A percentile compares a stretch with the other conserved stretches of the same genome.
Conservation (phyloP, 2,888 invertebrate genomes). For the Acleris holmiana region DNA sequence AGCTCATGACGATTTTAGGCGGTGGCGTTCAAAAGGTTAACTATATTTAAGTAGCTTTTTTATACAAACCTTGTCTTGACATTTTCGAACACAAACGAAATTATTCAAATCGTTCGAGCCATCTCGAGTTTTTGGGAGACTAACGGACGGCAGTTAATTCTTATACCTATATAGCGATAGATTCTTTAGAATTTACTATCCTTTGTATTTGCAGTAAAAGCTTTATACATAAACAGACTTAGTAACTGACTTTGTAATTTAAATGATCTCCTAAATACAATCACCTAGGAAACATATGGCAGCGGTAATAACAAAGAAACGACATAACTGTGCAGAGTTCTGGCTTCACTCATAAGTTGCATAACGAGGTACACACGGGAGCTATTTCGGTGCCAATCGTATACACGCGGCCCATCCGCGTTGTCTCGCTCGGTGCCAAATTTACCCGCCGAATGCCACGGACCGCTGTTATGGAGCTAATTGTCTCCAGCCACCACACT, state of each 20-base stretch:
- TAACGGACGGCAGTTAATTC: no score
- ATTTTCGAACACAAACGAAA: no score
- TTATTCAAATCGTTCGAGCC: no score
- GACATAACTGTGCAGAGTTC: conserved; percentile 44
- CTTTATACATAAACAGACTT: neutral
- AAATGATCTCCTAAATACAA: neutral
- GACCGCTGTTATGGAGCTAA: conserved; percentile 68
- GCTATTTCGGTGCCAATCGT: conserved; percentile 60
- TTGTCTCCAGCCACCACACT: conserved; percentile 53
- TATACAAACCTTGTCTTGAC: no score
- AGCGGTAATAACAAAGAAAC: conserved; percentile 39
- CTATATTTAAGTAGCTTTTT: no score
- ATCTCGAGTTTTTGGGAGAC: no score
- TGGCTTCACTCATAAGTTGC: conserved; percentile 55
- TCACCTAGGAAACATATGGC: conserved; percentile 11
- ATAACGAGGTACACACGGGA: conserved; percentile 55
- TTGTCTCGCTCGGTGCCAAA: conserved; percentile 59
- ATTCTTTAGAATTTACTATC: no score
- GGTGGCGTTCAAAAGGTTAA: no score
- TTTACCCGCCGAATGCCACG: conserved; percentile 62
- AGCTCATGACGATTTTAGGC: no score
- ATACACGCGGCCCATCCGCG: conserved; percentile 55
- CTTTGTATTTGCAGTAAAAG: neutral
- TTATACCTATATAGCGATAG: no score
- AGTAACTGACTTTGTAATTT: neutral